phyloP scores from a whole-genome alignment of 2,113 vertebrate genomes.

The Pagrus major region DNA sequence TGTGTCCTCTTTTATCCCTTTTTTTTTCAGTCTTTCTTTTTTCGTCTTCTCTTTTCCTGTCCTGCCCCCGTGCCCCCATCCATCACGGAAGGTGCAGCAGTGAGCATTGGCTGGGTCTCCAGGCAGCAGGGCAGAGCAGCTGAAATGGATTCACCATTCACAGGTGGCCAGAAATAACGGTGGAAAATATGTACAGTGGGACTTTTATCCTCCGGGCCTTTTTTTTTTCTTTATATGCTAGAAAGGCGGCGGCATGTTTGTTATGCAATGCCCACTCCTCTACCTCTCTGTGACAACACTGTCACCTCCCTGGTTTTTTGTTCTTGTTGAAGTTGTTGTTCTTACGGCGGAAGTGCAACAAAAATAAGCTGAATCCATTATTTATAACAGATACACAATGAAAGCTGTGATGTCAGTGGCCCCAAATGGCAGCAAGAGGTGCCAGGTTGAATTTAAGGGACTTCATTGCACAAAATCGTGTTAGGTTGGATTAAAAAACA shows the following conservation, averaged over 20 bases:
- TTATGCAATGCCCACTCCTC: neutral
- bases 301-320: neutral
- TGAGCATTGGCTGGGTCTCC: slow-evolving; percentile 41
- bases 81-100: slow-evolving; percentile 56
- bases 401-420: slow-evolving; percentile 4
- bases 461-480: slow-evolving; percentile 7
- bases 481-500: neutral
- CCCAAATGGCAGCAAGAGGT: slow-evolving; percentile 1
- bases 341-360: neutral
- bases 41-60: slow-evolving; percentile 25
- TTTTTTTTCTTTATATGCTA: neutral
- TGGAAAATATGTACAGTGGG: slow-evolving; percentile 6
- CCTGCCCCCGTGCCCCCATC: slow-evolving; percentile 39
- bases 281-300: slow-evolving; percentile 1
- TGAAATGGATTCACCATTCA: slow-evolving; percentile 60
- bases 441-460: neutral
- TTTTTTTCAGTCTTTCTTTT: slow-evolving; percentile 1
- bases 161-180: slow-evolving; percentile 9
- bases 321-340: slow-evolving; percentile 7
- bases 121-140: slow-evolving; percentile 46
- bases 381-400: slow-evolving; percentile 19
- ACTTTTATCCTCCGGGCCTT: neutral
- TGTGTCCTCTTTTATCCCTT: slow-evolving; percentile 30
- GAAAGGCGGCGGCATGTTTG: neutral
- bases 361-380: slow-evolving; percentile 9